Base-by-base conservation (phyloP, 1,140 invertebrate species). In the Platyscapa corneri region DNA sequence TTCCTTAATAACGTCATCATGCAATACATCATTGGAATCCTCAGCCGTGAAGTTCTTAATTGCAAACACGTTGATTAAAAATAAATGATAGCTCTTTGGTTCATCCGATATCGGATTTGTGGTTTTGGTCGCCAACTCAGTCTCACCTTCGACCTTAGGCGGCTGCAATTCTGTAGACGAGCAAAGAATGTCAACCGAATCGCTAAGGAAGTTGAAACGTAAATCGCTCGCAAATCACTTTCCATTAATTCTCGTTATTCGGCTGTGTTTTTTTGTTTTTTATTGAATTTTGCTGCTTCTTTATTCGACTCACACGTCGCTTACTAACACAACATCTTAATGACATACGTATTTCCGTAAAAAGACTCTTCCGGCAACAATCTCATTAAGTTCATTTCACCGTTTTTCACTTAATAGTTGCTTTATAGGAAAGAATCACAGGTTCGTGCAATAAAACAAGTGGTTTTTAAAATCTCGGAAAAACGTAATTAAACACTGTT, bases 31-130 rank as follows among this genome's bases (percentile, higher is more conserved):
- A 53, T 87, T 86, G 0, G 82, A 76, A 2, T 84, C 46, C n/a
- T 88, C 88, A 53, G 89, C 89, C 0, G 89, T 90, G 16, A 53
- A 27, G 60, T 93, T 93, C 84, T 90, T 92, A 23, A 93, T 84
- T 1, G 90, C 93, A 46, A 87, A 93, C 27, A 93, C 72, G 87
- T 93, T 93, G 37, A 93, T 89, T 7, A 93, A 37, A 82, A 91
- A 93, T 0, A 93, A n/a, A n/a, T n/a, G n/a, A n/a, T n/a, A n/a
- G n/a, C n/a, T n/a, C n/a, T n/a, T n/a, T n/a, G n/a, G n/a, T n/a
- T n/a, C n/a, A n/a, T n/a, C n/a, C n/a, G n/a, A n/a, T n/a, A n/a
- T n/a, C n/a, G n/a, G n/a, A n/a, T n/a, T n/a, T n/a, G n/a, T n/a
- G n/a, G n/a, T n/a, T n/a, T n/a, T 92, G 0, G 91, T 92, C 18